phyloP scores from a whole-genome alignment of 35 echinoderm and acorn worm genomes.

The Stichopus chloronotus region DNA sequence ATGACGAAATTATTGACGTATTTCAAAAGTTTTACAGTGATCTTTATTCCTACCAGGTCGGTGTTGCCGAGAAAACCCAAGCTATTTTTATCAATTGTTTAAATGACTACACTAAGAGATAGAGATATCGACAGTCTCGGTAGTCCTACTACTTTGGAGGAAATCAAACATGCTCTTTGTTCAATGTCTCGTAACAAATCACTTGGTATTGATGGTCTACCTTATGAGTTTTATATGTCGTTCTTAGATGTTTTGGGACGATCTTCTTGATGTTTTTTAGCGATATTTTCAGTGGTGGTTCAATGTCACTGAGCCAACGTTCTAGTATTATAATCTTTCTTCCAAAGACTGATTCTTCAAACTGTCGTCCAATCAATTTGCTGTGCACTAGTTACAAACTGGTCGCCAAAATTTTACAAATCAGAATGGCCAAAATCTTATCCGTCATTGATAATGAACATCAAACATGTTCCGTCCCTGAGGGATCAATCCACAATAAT shows the following conservation, averaged over 20 bases:
- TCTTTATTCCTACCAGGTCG: background rate
- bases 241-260: background rate
- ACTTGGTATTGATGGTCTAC: background rate
- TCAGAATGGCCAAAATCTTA: background rate
- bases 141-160: background rate
- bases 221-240: background rate
- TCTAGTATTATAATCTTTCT: constrained; percentile 1
- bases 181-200: background rate
- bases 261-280: background rate
- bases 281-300: background rate
- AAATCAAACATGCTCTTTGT: background rate
- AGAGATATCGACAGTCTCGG: background rate
- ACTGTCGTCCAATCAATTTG: constrained; percentile 37
- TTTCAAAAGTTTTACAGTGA: background rate
- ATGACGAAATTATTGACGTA: background rate
- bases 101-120: background rate
- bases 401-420: constrained; percentile 13
- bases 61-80: background rate
- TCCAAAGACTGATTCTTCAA: background rate
- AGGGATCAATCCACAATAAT: background rate
- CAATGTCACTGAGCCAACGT: background rate
- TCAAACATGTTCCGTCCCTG: background rate
- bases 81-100: background rate
- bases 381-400: constrained; percentile 27
- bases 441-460: background rate